phyloP scores from a whole-genome alignment of 2,888 invertebrate species.

The Laothoe populi region DNA sequence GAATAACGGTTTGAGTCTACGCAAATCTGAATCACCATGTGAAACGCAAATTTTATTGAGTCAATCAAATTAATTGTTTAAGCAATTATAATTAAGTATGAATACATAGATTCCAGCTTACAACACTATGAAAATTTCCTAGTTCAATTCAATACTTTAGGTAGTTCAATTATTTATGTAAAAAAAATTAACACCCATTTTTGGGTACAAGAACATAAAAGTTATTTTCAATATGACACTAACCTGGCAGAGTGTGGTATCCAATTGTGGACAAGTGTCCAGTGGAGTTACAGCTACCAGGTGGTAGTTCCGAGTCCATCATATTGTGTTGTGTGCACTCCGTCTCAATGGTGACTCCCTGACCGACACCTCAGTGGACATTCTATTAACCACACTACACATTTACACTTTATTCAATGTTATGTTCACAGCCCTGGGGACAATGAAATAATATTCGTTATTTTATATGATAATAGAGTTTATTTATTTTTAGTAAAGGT shows the following conservation, averaged over 20 bases:
- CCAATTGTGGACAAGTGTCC: constrained; percentile 82
- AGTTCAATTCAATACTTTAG: no score
- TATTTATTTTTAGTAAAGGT: not conserved
- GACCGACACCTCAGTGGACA: constrained; percentile 49
- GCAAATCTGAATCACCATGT: no score
- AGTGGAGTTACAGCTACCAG: constrained; percentile 81
- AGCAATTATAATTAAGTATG: no score
- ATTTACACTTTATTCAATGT: constrained; percentile 42
- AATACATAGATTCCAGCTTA: no score
- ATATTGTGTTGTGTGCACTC: constrained; percentile 58
- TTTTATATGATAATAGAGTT: not conserved
- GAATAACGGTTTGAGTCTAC: no score
- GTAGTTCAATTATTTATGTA: no score
- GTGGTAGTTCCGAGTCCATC: constrained; percentile 81
- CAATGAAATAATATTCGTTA: not conserved
- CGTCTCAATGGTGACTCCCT: constrained; percentile 45
- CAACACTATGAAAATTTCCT: no score
- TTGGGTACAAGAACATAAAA: not conserved
- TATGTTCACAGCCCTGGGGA: constrained; percentile 4
- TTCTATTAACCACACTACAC: constrained; percentile 50
- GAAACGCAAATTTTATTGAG: no score
- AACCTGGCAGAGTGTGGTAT: constrained; percentile 75
- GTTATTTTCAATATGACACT: constrained; percentile 36
- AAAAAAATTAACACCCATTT: not conserved
- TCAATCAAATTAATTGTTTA: no score